These are phyloP conservation scores for Xanthia icteritia DNA, from an alignment of 2,888 invertebrate genomes.

Conservation along the genomic window DNA sequence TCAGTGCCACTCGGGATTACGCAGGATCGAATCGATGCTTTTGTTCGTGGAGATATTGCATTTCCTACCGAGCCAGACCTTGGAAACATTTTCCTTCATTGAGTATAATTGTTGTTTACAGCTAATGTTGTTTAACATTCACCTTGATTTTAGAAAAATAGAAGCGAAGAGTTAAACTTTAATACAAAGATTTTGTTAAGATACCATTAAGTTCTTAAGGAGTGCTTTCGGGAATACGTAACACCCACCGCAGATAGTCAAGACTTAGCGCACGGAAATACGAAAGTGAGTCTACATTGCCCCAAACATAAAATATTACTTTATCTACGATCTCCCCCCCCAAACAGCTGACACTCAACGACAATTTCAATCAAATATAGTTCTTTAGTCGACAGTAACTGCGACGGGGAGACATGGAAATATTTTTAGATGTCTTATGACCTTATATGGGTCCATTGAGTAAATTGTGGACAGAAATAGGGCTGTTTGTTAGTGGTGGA, in stretches of 20 bases:
- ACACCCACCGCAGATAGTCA: neutral
- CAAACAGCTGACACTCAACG: constrained; percentile 27
- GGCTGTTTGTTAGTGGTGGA: constrained; percentile 19
- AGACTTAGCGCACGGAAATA: constrained; percentile 21
- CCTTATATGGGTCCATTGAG: constrained; percentile 41
- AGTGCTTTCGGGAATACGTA: constrained; percentile 13
- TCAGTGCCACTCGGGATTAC: constrained; percentile 56
- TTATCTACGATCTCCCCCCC: constrained; percentile 2
- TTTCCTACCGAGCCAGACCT: constrained; percentile 12
- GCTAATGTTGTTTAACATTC: neutral
- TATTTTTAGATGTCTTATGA: constrained; percentile 45
- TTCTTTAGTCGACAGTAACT: constrained; percentile 32
- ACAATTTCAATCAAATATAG: constrained; percentile 45
- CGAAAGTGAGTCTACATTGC: constrained; percentile 18
- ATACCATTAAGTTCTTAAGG: neutral
- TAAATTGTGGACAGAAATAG: constrained; percentile 31
- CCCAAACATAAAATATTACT: constrained; percentile 43
- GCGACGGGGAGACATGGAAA: constrained; percentile 13
- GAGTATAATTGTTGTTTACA: neutral
- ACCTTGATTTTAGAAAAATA: neutral
- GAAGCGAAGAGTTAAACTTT: too few species aligned
- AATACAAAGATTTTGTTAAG: constrained; percentile 9
- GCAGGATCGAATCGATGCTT: constrained; percentile 55
- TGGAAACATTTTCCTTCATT: constrained; percentile 8
- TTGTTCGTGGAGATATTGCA: constrained; percentile 43